phyloP scores from a whole-genome alignment of 2,113 vertebrate genomes.

The Triplophysa tibetana region DNA sequence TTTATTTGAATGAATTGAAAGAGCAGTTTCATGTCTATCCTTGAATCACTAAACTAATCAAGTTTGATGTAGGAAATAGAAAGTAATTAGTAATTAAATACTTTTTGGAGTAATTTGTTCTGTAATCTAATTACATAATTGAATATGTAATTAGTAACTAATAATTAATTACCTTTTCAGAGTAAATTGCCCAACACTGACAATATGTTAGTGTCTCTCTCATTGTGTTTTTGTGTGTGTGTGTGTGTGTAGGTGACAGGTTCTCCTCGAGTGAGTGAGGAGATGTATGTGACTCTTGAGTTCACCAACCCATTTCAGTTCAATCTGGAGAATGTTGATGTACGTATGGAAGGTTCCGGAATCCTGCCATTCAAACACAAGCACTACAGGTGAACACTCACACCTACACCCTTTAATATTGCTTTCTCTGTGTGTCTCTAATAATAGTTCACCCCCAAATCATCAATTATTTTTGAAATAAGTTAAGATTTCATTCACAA shows the following conservation, averaged over 20 bases:
- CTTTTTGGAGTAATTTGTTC: too few species aligned
- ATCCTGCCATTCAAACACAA: slow-evolving; percentile 73
- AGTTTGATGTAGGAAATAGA: too few species aligned
- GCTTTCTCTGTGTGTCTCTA: not conserved
- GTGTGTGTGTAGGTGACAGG: slow-evolving; percentile 61
- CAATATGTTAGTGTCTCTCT: too few species aligned
- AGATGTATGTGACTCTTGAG: slow-evolving; percentile 79
- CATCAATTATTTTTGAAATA: not conserved
- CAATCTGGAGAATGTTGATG: slow-evolving; percentile 72
- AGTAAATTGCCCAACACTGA: too few species aligned
- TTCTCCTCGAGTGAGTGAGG: slow-evolving; percentile 68
- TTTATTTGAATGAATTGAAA: too few species aligned
- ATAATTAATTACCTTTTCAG: too few species aligned
- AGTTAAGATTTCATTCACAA: not conserved
- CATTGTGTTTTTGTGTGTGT: not conserved
- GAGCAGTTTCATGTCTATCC: too few species aligned
- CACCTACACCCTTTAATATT: not conserved
- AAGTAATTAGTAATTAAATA: too few species aligned
- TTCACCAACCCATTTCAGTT: slow-evolving; percentile 88
- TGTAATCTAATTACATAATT: too few species aligned
- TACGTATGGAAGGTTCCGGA: slow-evolving; percentile 86
- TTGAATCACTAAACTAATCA: too few species aligned
- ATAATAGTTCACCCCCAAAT: not conserved
- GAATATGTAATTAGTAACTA: too few species aligned
- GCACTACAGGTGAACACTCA: slow-evolving; percentile 77